A percentile compares a stretch with the other conserved stretches of the same genome.
phyloP scores from a whole-genome alignment of 2,113 vertebrate species.

The Tringa solitaria region DNA sequence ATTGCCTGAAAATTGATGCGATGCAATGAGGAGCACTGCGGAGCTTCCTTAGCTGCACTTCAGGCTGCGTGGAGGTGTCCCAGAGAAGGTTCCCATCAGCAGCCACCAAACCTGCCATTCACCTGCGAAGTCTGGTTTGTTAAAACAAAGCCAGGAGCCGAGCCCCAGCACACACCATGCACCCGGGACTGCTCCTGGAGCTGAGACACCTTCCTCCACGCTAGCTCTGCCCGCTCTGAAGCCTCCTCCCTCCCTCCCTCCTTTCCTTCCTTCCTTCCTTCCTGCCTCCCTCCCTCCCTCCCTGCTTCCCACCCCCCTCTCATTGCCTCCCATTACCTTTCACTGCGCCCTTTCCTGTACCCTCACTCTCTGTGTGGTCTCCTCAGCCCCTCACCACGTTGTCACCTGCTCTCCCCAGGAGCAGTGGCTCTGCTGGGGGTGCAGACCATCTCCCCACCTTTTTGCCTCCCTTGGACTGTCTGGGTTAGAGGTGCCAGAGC shows the following conservation, averaged over 20 bases:
- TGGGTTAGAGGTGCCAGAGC: too few relatives aligned
- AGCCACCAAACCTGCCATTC: not conserved
- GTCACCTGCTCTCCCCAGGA: not conserved
- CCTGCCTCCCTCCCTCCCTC: accelerated
- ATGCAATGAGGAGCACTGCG: not conserved
- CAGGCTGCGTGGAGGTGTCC: not conserved
- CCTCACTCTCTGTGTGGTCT: not conserved
- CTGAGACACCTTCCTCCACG: not conserved
- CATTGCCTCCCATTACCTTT: not conserved
- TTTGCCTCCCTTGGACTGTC: not conserved
- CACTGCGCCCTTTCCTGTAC: not conserved
- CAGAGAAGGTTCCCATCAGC: not conserved
- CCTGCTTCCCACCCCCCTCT: not conserved
- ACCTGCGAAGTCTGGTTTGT: not conserved
- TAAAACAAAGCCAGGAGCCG: not conserved
- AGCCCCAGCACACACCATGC: not conserved
- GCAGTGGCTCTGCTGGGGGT: not conserved
- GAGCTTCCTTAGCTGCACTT: not conserved
- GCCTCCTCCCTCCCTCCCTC: not conserved
- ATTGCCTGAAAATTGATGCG: not conserved
- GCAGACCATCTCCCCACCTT: not conserved
- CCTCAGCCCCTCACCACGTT: not conserved
- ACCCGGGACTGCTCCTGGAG: not conserved
- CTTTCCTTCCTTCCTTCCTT: too few relatives aligned
- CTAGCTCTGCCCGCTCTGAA: too few relatives aligned